These are phyloP conservation scores for Dinocampus coccinellae DNA, from an alignment of 2,888 invertebrate species.

Conservation along the genomic window DNA sequence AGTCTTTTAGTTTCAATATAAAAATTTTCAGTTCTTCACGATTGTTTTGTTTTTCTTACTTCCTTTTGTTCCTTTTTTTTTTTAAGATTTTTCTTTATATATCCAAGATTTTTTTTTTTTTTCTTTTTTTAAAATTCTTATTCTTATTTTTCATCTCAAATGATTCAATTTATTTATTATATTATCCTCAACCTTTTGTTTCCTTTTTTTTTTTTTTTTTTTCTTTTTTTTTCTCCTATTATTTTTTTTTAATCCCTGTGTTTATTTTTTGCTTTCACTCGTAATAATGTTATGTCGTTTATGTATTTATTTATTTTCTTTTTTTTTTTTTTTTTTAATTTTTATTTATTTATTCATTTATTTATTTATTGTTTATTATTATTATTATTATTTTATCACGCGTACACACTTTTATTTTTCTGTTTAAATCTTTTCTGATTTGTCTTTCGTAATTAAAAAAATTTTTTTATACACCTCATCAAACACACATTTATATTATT, in stretches of 20 bases:
- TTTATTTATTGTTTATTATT: too few relatives aligned
- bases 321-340: slow-evolving; percentile 25
- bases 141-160: slow-evolving; percentile 30
- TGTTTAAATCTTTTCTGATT: slow-evolving; percentile 10
- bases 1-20: slow-evolving; percentile 70
- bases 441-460: too few relatives aligned
- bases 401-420: too few relatives aligned
- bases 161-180: neutral
- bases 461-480: slow-evolving; percentile 66
- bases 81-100: slow-evolving; percentile 37
- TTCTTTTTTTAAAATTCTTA: too few relatives aligned
- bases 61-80: slow-evolving; percentile 40
- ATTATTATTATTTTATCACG: too few relatives aligned
- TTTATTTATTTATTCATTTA: slow-evolving; percentile 21
- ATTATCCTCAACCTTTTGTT: too few relatives aligned
- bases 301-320: slow-evolving; percentile 21
- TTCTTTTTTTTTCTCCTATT: slow-evolving; percentile 19
- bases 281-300: too few relatives aligned
- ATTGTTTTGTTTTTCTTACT: slow-evolving; percentile 58
- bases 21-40: slow-evolving; percentile 69
- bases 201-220: slow-evolving; percentile 36
- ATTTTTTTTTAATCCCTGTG: slow-evolving; percentile 41
- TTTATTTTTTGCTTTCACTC: slow-evolving; percentile 30
- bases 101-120: slow-evolving; percentile 42
- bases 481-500: slow-evolving; percentile 63